Evolutionary conservation across 1,140 invertebrate genomes (phyloP).

Genomic region (Dryas iulia): DNA sequence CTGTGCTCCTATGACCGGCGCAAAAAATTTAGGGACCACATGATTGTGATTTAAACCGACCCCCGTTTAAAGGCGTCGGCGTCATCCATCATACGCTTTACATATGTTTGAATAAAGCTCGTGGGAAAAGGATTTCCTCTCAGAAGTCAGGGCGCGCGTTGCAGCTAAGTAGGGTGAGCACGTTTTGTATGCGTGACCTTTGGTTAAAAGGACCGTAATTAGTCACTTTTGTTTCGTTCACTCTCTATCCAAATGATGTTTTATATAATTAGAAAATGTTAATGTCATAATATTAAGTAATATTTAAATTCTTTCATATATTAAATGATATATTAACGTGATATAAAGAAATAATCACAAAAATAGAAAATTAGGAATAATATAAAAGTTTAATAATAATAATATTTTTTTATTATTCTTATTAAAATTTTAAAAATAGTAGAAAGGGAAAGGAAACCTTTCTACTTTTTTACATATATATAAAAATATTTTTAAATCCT

Average conservation of each 20-base stretch:
- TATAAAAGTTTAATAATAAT: too few species aligned
- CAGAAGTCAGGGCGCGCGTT: conserved; percentile 68
- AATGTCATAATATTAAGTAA: too few species aligned
- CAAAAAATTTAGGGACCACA: conserved; percentile 68
- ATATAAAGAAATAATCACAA: too few species aligned
- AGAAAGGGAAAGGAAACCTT: too few species aligned
- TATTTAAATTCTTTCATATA: too few species aligned
- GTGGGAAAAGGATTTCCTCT: conserved; percentile 80
- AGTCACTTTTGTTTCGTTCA: conserved; percentile 14
- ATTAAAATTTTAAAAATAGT: too few species aligned
- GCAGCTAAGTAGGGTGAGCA: conserved; percentile 55
- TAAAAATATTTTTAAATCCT: neutral
- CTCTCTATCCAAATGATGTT: neutral
- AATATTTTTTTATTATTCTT: too few species aligned
- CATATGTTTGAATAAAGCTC: conserved; percentile 80
- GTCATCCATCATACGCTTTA: conserved; percentile 80
- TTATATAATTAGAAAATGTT: neutral
- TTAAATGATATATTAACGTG: too few species aligned
- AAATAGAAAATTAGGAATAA: too few species aligned
- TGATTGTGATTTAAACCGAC: conserved; percentile 76
- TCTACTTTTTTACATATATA: too few species aligned
- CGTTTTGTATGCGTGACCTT: conserved; percentile 29
- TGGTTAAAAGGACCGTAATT: conserved; percentile 25
- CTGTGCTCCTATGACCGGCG: conserved; percentile 67
- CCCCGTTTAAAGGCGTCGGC: conserved; percentile 56